Evolutionary conservation across 2,797 vertebrate species (phyloP).

Genomic region (Pelobates cultripes): DNA sequence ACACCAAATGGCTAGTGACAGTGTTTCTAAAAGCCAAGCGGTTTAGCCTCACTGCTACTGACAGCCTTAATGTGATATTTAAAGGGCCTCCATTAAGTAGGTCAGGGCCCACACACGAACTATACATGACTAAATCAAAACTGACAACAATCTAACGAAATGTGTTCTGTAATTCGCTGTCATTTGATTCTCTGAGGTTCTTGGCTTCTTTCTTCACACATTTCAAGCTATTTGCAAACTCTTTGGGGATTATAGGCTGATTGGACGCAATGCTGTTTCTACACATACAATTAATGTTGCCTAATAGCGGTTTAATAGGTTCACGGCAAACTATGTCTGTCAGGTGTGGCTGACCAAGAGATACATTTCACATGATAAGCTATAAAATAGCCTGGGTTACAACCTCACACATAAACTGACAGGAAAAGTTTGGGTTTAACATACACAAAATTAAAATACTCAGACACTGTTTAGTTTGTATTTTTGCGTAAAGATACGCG

Average conservation of each 20-base stretch:
- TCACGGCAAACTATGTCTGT: neutral
- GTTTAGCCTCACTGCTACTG: slow-evolving; percentile 9
- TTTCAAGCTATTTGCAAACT: neutral
- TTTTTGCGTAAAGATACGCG: too few relatives aligned
- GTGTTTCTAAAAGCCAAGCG: slow-evolving; percentile 11
- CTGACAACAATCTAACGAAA: neutral
- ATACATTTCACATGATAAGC: neutral
- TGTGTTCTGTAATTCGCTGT: neutral
- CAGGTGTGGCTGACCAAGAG: neutral
- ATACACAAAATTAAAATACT: too few relatives aligned
- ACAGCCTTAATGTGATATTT: slow-evolving; percentile 15
- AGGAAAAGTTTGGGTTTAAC: too few relatives aligned
- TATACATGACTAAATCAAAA: slow-evolving; percentile 12
- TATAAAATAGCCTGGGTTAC: neutral
- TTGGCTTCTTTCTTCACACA: neutral
- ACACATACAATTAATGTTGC: neutral
- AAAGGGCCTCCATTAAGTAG: slow-evolving; percentile 2
- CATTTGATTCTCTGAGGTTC: neutral
- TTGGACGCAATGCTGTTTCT: neutral
- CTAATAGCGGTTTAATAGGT: neutral
- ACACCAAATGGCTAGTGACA: slow-evolving; percentile 31
- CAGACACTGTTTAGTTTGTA: too few relatives aligned
- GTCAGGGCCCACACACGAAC: neutral
- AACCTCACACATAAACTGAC: too few relatives aligned
- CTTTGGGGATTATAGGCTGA: neutral